phyloP scores from a whole-genome alignment of 1,140 invertebrate species.

The Halyomorpha halys region DNA sequence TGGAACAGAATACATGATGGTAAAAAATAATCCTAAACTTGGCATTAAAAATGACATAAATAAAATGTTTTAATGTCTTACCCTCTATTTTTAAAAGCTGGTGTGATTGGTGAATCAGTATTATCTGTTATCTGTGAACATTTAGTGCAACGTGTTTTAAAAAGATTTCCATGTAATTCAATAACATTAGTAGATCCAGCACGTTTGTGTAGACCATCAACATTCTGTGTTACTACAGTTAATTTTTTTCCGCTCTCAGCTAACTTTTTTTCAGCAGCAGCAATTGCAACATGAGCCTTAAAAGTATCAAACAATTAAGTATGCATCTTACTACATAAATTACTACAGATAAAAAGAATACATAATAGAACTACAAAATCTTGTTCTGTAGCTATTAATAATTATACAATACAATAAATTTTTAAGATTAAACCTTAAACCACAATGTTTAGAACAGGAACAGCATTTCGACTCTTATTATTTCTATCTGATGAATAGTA shows the following conservation, averaged over 20 bases:
- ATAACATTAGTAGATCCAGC: constrained; percentile 72
- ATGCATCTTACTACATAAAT: too few relatives aligned
- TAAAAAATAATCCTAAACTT: too few relatives aligned
- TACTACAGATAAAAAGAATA: too few relatives aligned
- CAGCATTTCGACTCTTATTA: too few relatives aligned
- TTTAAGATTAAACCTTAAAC: too few relatives aligned
- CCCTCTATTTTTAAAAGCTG: constrained; percentile 49
- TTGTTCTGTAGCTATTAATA: too few relatives aligned
- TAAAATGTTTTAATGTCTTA: constrained; percentile 33
- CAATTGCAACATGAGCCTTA: constrained; percentile 72
- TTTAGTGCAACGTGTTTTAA: constrained; percentile 68
- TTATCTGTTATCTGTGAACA: constrained; percentile 62
- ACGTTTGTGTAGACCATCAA: constrained; percentile 74
- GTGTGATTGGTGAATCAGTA: constrained; percentile 71
- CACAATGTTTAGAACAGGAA: too few relatives aligned
- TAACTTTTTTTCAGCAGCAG: constrained; percentile 58
- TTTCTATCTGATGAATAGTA: background rate
- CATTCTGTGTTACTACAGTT: constrained; percentile 82
- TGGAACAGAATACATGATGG: too few relatives aligned
- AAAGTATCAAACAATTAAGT: too few relatives aligned
- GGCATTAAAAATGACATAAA: too few relatives aligned
- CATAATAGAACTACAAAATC: too few relatives aligned
- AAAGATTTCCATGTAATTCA: constrained; percentile 83
- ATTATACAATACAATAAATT: too few relatives aligned
- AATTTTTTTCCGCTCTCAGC: constrained; percentile 44